phyloP scores from a whole-genome alignment of 2,797 vertebrate genomes.

The Chanos chanos region DNA sequence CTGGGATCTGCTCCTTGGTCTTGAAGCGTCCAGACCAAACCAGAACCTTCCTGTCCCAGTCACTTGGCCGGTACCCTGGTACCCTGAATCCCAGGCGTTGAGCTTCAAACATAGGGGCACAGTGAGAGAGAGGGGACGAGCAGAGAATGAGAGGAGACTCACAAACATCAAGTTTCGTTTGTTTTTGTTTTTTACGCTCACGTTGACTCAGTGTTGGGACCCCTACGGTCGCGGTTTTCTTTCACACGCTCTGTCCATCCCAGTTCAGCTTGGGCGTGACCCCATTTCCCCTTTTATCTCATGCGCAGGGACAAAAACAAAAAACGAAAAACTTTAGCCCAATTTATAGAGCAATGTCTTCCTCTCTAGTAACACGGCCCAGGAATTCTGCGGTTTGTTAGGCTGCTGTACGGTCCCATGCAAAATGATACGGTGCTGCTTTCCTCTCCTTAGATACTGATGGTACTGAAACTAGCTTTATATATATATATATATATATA shows the following conservation, averaged over 20 bases:
- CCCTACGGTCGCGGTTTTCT: not conserved
- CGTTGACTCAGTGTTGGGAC: not conserved
- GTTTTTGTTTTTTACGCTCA: not conserved
- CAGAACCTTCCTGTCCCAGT: constrained; percentile 79
- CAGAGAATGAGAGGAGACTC: not conserved
- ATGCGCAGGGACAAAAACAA: no score
- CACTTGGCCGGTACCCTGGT: constrained; percentile 76
- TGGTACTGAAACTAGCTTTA: no score
- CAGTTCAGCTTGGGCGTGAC: constrained; percentile 25
- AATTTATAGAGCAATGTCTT: no score
- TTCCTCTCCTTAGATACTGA: no score
- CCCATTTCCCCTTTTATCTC: constrained; percentile 33
- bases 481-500: no score
- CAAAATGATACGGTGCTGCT: no score
- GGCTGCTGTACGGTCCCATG: no score
- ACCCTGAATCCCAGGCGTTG: constrained; percentile 55
- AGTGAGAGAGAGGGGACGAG: not conserved
- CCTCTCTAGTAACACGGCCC: no score
- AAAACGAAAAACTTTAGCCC: no score
- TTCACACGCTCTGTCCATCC: constrained; percentile 35
- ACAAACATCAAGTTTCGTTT: not conserved
- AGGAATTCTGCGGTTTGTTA: no score
- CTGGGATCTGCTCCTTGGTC: constrained; percentile 84
- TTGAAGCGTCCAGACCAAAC: constrained; percentile 89
- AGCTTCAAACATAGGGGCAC: constrained; percentile 42